A percentile compares a stretch with the other conserved stretches of the same genome.
Conservation (phyloP, 2,888 invertebrate genomes). For the Onchidella celtica region DNA sequence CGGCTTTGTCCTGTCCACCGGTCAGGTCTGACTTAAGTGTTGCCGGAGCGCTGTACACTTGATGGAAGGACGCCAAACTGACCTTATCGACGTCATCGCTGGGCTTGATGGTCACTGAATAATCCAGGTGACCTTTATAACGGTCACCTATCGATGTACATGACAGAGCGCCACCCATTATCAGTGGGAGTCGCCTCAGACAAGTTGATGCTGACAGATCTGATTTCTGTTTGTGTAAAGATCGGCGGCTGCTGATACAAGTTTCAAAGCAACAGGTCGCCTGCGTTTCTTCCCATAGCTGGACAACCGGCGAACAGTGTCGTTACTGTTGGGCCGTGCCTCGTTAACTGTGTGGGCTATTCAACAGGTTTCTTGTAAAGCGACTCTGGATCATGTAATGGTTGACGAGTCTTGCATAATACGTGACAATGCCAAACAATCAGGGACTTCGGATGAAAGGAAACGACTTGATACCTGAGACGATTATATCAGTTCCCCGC, state of each 20-base stretch:
- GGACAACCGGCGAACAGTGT: neutral
- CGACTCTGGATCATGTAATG: too few species aligned
- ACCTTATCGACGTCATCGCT: neutral
- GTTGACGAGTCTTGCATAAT: too few species aligned
- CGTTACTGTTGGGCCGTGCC: neutral
- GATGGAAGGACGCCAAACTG: conserved; percentile 1
- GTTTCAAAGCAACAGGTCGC: neutral
- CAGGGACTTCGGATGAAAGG: too few species aligned
- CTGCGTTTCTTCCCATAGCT: neutral
- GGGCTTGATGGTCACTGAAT: conserved; percentile 17
- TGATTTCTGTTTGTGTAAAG: too few species aligned
- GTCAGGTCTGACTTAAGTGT: too few species aligned
- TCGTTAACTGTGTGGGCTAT: neutral
- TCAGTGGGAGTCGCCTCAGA: neutral
- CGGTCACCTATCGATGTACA: conserved; percentile 5
- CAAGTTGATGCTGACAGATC: too few species aligned
- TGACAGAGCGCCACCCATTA: conserved; percentile 26
- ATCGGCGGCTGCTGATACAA: neutral
- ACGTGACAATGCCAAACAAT: too few species aligned
- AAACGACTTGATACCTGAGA: too few species aligned
- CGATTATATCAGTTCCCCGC: too few species aligned
- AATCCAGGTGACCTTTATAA: conserved; percentile 24
- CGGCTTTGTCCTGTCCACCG: neutral
- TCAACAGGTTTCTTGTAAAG: too few species aligned
- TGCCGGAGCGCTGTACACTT: neutral